Evolutionary conservation across 2,113 vertebrate genomes (phyloP).

Genomic region (Malaclemys terrapin): DNA sequence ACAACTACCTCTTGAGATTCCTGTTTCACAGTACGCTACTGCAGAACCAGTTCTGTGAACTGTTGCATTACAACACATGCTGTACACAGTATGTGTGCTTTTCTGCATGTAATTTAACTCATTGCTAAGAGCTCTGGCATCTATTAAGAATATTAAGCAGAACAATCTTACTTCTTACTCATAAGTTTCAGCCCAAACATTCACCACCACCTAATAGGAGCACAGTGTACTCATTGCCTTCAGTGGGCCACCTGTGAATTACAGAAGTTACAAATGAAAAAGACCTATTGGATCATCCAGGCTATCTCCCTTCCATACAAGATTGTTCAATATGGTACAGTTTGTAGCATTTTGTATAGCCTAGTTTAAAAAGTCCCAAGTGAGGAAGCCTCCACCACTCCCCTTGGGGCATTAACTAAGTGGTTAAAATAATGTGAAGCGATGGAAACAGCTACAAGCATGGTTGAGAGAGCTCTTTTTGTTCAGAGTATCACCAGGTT

Average conservation of each 20-base stretch:
- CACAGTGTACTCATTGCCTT: neutral
- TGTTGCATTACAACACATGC: conserved; percentile 26
- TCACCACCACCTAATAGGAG: neutral
- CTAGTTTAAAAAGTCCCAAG: conserved; percentile 8
- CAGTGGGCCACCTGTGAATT: neutral
- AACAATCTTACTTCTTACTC: conserved; percentile 10
- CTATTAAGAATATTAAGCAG: rapidly evolving
- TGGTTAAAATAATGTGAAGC: neutral
- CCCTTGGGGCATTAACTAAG: neutral
- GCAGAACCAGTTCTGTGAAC: conserved; percentile 35
- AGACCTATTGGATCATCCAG: neutral
- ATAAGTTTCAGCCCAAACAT: conserved; percentile 30
- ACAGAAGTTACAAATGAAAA: neutral
- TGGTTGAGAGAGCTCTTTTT: neutral
- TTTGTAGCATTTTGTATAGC: neutral
- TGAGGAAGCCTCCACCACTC: neutral
- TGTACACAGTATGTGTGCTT: neutral
- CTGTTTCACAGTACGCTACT: neutral
- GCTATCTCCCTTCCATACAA: neutral
- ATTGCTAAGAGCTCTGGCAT: conserved; percentile 24
- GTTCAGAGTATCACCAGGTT: neutral
- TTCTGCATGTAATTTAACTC: conserved; percentile 43
- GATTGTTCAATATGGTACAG: neutral
- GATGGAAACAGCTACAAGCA: neutral
- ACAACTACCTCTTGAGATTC: neutral